A percentile compares a stretch with the other conserved stretches of the same genome.
These are phyloP conservation scores for Apostichopus japonicus DNA, from an alignment of 35 echinoderm and acorn worm species.

Conservation along the genomic window DNA sequence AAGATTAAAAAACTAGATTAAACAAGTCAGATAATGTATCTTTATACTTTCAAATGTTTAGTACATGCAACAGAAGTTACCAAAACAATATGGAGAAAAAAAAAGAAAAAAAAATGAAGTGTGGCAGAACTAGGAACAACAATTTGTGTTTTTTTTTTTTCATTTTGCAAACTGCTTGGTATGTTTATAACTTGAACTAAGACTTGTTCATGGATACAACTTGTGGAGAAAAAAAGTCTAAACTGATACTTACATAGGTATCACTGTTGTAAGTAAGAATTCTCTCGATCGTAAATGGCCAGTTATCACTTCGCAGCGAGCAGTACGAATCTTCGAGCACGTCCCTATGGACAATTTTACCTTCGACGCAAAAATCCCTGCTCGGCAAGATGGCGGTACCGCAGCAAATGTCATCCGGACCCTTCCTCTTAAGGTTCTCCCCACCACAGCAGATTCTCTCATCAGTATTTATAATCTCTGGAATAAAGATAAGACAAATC, in stretches of 20 bases:
- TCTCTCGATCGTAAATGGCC: not conserved
- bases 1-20: too few relatives aligned
- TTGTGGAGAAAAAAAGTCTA: too few relatives aligned
- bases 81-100: too few relatives aligned
- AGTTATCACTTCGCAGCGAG: not conserved
- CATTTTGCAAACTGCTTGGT: too few relatives aligned
- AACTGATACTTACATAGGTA: constrained; percentile 16
- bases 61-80: too few relatives aligned
- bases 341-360: not conserved
- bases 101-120: too few relatives aligned
- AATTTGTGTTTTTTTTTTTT: too few relatives aligned
- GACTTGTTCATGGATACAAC: too few relatives aligned
- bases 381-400: not conserved
- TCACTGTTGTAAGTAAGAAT: constrained; percentile 5
- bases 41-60: too few relatives aligned
- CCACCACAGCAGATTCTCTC: constrained; percentile 17
- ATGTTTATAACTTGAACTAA: too few relatives aligned
- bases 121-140: too few relatives aligned
- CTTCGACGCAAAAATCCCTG: not conserved
- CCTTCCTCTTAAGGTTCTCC: not conserved
- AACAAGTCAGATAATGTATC: too few relatives aligned
- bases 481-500: not conserved
- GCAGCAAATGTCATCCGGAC: not conserved
- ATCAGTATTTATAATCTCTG: not conserved
- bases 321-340: not conserved